Evolutionary conservation across 2,797 vertebrate species (phyloP).

Genomic region (Crocodylus rhombifer): DNA sequence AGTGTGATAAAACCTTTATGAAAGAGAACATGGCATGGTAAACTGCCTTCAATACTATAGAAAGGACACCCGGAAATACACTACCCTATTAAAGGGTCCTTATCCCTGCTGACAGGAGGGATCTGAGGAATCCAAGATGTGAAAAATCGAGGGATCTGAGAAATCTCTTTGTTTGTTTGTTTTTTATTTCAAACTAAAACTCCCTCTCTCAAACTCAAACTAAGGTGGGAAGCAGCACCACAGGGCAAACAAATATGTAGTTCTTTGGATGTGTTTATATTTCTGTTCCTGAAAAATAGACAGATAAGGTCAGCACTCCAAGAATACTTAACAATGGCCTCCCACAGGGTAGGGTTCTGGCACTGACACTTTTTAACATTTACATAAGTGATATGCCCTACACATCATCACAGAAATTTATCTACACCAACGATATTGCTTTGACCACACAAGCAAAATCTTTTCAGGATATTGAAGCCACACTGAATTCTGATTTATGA

Average conservation of each 20-base stretch:
- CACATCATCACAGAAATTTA: too few relatives aligned
- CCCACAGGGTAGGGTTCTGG: too few relatives aligned
- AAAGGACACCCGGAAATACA: neutral
- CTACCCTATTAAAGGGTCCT: too few relatives aligned
- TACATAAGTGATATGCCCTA: too few relatives aligned
- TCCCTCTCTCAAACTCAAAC: neutral
- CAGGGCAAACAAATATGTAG: neutral
- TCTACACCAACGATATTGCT: too few relatives aligned
- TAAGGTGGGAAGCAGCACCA: neutral
- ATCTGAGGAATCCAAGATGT: neutral
- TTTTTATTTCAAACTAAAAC: neutral
- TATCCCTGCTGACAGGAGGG: neutral
- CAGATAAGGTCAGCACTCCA: too few relatives aligned
- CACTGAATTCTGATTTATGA: too few relatives aligned
- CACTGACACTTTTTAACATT: too few relatives aligned
- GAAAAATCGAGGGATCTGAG: neutral
- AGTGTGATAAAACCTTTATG: neutral
- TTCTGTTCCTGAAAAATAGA: neutral
- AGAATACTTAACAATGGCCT: too few relatives aligned
- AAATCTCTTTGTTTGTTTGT: neutral
- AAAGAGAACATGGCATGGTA: neutral
- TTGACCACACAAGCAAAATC: too few relatives aligned
- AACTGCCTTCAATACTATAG: neutral
- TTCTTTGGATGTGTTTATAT: neutral
- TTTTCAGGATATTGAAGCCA: too few relatives aligned